Evolutionary conservation across 2,888 invertebrate genomes (phyloP).

Genomic region (Archips xylosteana): DNA sequence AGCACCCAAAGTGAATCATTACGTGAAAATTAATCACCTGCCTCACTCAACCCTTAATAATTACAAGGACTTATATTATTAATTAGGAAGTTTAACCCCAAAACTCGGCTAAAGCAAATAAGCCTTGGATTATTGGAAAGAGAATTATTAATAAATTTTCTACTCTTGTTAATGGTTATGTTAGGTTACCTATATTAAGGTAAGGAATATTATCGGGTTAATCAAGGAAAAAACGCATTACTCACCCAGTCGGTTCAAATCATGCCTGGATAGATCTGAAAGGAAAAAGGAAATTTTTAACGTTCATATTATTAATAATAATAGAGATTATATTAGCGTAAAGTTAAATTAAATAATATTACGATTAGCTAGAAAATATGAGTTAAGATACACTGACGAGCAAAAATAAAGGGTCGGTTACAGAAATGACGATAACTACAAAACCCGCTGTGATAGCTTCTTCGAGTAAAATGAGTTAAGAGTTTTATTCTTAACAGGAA

Average conservation of each 20-base stretch:
- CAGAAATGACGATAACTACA: too few relatives aligned
- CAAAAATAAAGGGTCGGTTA: too few relatives aligned
- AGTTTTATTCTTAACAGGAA: too few relatives aligned
- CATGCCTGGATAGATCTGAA: constrained; percentile 59
- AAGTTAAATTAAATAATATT: too few relatives aligned
- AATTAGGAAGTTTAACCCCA: constrained; percentile 29
- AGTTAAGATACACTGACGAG: too few relatives aligned
- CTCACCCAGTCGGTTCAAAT: constrained; percentile 57
- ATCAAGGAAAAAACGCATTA: constrained; percentile 16
- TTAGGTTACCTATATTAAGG: neutral
- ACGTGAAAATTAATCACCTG: constrained; percentile 23
- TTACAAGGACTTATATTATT: constrained; percentile 26
- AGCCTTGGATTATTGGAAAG: constrained; percentile 22
- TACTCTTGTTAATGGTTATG: neutral
- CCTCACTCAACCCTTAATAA: constrained; percentile 15
- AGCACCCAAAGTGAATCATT: neutral
- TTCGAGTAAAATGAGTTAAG: too few relatives aligned
- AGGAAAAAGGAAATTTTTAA: constrained; percentile 45
- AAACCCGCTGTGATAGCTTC: too few relatives aligned
- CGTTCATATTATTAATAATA: neutral
- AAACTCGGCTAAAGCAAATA: constrained; percentile 23
- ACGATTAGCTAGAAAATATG: too few relatives aligned
- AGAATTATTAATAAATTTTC: constrained; percentile 9
- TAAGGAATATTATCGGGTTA: neutral
- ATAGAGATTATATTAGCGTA: too few relatives aligned